Conservation (phyloP, 2,113 vertebrate genomes). For the Calidris pygmaea region DNA sequence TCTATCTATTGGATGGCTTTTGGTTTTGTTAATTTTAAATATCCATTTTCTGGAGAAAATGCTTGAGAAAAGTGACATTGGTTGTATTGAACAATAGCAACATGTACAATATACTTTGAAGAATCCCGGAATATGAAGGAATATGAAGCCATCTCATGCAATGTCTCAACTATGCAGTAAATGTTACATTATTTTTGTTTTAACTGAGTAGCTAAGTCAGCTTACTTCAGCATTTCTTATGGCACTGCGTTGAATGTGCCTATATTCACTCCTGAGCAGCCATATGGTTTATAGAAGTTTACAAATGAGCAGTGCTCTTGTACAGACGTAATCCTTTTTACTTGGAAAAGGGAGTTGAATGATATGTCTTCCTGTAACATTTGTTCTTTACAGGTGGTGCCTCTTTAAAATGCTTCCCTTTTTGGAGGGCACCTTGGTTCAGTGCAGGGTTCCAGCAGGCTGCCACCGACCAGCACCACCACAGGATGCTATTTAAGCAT, state of each 20-base stretch:
- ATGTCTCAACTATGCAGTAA: background rate
- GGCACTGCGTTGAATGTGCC: background rate
- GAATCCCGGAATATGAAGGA: background rate
- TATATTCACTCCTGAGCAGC: background rate
- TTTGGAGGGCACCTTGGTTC: background rate
- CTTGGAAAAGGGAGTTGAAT: background rate
- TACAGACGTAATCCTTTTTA: background rate
- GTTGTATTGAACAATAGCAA: background rate
- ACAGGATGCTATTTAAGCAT: conserved; percentile 11
- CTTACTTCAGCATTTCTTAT: background rate
- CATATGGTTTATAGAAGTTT: background rate
- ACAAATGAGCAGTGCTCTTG: background rate
- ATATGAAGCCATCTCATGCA: background rate
- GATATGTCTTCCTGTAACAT: background rate
- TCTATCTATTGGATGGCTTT: background rate
- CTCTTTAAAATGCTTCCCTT: background rate
- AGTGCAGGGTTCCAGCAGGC: background rate
- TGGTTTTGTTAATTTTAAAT: background rate
- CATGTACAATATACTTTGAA: background rate
- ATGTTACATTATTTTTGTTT: background rate
- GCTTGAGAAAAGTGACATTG: background rate
- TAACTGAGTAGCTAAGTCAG: background rate
- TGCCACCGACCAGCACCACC: background rate
- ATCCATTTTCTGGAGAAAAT: background rate
- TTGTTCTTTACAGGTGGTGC: background rate